phyloP scores from a whole-genome alignment of 2,113 vertebrate species.

The Prunella himalayana region DNA sequence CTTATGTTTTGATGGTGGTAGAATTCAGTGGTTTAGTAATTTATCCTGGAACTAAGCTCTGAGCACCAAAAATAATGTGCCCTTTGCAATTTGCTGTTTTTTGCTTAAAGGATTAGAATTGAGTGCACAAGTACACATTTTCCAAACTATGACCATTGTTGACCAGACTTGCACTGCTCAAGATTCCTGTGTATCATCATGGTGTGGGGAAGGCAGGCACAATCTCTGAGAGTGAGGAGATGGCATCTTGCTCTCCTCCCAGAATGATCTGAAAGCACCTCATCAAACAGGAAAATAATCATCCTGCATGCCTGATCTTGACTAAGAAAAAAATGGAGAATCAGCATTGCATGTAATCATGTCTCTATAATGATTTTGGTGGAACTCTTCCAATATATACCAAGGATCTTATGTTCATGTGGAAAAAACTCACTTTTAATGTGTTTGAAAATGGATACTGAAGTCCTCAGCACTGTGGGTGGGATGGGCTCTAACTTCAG shows the following conservation, averaged over 20 bases:
- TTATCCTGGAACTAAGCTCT: not conserved
- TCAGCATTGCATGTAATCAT: not conserved
- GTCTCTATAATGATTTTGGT: not conserved
- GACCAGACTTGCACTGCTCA: not conserved
- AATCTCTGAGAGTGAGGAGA: not conserved
- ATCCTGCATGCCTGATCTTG: not conserved
- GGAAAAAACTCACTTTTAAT: accelerated
- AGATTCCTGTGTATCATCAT: not conserved
- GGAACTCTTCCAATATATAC: not conserved
- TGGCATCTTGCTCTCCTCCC: not conserved
- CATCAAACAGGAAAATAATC: not conserved
- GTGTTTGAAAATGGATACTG: not conserved
- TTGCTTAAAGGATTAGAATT: not conserved
- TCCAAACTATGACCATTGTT: not conserved
- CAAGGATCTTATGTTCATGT: not conserved
- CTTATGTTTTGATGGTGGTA: not conserved
- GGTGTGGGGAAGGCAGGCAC: not conserved
- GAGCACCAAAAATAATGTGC: not conserved
- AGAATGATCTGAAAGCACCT: not conserved
- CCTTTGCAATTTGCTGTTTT: not conserved
- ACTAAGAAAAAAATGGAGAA: not conserved
- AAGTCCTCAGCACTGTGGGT: not conserved
- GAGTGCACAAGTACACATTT: not conserved
- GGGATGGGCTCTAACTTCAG: not conserved
- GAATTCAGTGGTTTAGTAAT: not conserved